These are phyloP conservation scores for Idaea biselata DNA, from an alignment of 2,888 invertebrate species.

Conservation along the genomic window DNA sequence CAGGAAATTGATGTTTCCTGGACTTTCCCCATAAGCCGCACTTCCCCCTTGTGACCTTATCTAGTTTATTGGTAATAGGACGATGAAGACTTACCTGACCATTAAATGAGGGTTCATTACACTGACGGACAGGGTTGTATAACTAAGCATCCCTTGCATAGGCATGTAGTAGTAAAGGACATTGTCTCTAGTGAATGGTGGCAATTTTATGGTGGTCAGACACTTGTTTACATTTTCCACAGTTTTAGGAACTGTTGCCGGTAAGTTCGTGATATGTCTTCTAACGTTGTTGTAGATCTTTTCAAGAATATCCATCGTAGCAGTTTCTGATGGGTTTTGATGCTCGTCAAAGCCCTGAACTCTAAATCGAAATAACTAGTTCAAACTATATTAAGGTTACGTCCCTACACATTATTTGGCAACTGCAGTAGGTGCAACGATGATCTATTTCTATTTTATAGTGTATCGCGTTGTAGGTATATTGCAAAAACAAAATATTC, in stretches of 20 bases:
- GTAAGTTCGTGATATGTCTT: conserved; percentile 51
- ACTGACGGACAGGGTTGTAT: conserved; percentile 89
- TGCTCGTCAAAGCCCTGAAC: conserved; percentile 32
- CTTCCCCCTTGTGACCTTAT: too few species aligned
- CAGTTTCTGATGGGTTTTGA: conserved; percentile 10
- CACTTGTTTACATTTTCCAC: conserved; percentile 65
- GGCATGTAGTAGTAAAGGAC: conserved; percentile 88
- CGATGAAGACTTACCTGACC: conserved; percentile 76
- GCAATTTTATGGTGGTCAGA: conserved; percentile 69
- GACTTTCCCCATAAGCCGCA: too few species aligned
- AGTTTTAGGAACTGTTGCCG: conserved; percentile 56
- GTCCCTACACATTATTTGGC: conserved; percentile 73
- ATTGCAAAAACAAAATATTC: background rate
- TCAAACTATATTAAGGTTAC: conserved; percentile 50
- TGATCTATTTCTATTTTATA: background rate
- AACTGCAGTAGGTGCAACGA: conserved; percentile 21
- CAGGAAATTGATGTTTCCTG: too few species aligned
- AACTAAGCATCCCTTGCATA: conserved; percentile 86
- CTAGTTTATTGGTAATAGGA: too few species aligned
- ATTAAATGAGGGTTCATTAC: conserved; percentile 91
- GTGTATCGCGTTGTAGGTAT: background rate
- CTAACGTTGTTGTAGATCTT: conserved; percentile 58
- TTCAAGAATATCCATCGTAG: conserved; percentile 66
- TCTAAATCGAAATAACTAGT: conserved; percentile 32
- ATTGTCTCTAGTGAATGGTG: conserved; percentile 86